phyloP scores from a whole-genome alignment of 1,140 invertebrate genomes.

The Phymastichus coffea region DNA sequence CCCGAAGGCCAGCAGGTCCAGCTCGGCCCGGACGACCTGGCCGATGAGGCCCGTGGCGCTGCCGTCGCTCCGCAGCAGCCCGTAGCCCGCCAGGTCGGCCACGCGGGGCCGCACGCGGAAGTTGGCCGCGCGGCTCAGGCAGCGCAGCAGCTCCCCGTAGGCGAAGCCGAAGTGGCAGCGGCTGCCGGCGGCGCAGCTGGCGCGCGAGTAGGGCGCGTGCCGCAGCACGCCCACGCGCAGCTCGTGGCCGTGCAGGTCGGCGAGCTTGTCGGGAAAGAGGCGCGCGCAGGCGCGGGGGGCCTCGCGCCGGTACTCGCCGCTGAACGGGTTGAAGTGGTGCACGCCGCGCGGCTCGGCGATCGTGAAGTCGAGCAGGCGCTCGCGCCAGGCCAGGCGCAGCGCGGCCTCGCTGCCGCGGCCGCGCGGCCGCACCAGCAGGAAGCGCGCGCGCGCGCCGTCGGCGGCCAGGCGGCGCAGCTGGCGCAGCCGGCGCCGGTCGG shows the following conservation, averaged over 20 bases:
- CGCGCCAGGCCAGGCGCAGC: no score
- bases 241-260: background rate
- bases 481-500: no score
- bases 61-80: background rate
- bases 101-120: background rate
- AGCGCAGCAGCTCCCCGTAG: background rate
- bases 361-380: background rate
- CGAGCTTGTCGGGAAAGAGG: background rate
- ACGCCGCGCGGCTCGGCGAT: background rate
- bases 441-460: no score
- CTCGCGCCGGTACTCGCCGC: background rate
- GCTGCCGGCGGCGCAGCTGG: no score
- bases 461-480: no score
- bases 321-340: slow-evolving; percentile 7
- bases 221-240: background rate
- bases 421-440: no score
- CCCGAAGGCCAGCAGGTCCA: slow-evolving; percentile 11
- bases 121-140: background rate
- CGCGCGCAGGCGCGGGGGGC: background rate
- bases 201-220: slow-evolving; percentile 1
- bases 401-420: no score
- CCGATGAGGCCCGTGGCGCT: background rate
- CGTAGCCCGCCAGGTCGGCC: background rate
- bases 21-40: background rate
- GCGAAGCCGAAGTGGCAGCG: background rate